Conservation (phyloP, 2,797 vertebrate genomes). For the Chaetophractus vellerosus region DNA sequence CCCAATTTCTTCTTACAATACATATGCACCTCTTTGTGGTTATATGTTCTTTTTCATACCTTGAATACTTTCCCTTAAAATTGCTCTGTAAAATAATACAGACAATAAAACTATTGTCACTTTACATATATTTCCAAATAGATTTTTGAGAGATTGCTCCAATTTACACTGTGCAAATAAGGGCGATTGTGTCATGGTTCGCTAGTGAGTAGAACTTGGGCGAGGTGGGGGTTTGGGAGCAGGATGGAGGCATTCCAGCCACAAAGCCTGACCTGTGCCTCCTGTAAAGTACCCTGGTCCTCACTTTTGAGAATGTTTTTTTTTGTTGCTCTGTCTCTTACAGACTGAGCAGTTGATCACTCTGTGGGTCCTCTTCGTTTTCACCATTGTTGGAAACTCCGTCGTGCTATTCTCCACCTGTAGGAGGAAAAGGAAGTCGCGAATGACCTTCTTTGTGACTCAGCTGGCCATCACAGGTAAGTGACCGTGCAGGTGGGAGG, state of each 20-base stretch:
- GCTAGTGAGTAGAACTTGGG: background rate
- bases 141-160: background rate
- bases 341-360: constrained; percentile 92
- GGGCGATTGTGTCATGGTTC: background rate
- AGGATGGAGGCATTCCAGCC: background rate
- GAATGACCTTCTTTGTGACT: constrained; percentile 92
- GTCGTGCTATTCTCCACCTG: constrained; percentile 89
- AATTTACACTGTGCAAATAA: background rate
- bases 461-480: constrained; percentile 91
- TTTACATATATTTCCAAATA: background rate
- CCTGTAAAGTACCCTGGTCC: background rate
- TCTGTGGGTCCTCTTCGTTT: constrained; percentile 91
- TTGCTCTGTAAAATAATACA: constrained; percentile 17
- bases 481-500: fast-evolving
- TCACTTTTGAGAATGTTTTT: fast-evolving
- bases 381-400: constrained; percentile 89
- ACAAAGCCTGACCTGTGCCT: background rate
- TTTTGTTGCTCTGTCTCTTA: constrained; percentile 28
- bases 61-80: constrained; percentile 30
- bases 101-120: too few relatives aligned
- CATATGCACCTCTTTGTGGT: background rate
- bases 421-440: constrained; percentile 90
- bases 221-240: fast-evolving
- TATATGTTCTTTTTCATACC: background rate
- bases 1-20: background rate